These are phyloP conservation scores for Perizoma affinitatum DNA, from an alignment of 2,888 invertebrate genomes.

Conservation along the genomic window DNA sequence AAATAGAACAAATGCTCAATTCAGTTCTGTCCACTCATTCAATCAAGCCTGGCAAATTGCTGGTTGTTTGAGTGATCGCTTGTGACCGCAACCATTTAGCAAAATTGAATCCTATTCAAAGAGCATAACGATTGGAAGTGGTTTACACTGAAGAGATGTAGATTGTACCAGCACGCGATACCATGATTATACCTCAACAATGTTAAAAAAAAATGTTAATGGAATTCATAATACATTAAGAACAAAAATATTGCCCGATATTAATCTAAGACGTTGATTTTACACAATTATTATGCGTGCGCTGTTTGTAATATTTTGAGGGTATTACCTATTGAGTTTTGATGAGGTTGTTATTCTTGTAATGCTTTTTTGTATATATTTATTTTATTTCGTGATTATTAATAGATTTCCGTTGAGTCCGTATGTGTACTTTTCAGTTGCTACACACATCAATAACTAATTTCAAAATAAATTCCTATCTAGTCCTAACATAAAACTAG, in stretches of 20 bases:
- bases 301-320: slow-evolving; percentile 13
- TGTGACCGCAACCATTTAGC: slow-evolving; percentile 23
- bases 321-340: not conserved
- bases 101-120: slow-evolving; percentile 28
- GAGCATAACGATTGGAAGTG: slow-evolving; percentile 15
- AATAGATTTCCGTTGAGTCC: too few relatives aligned
- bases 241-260: slow-evolving; percentile 48
- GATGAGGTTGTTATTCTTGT: not conserved
- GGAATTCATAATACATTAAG: slow-evolving; percentile 54
- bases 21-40: slow-evolving; percentile 32
- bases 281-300: slow-evolving; percentile 24
- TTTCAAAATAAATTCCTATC: too few relatives aligned
- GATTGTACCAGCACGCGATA: slow-evolving; percentile 41
- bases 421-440: too few relatives aligned
- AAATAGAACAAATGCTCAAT: slow-evolving; percentile 19
- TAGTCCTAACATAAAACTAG: too few relatives aligned
- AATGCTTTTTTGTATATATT: not conserved
- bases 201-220: slow-evolving; percentile 49
- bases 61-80: slow-evolving; percentile 37
- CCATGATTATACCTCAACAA: slow-evolving; percentile 42
- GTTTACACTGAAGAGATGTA: slow-evolving; percentile 21
- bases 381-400: too few relatives aligned
- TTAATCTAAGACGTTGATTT: slow-evolving; percentile 31
- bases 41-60: slow-evolving; percentile 45
- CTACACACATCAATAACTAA: too few relatives aligned